Evolutionary conservation across 2,113 vertebrate genomes (phyloP).

Genomic region (Aspidoscelis tigris): DNA sequence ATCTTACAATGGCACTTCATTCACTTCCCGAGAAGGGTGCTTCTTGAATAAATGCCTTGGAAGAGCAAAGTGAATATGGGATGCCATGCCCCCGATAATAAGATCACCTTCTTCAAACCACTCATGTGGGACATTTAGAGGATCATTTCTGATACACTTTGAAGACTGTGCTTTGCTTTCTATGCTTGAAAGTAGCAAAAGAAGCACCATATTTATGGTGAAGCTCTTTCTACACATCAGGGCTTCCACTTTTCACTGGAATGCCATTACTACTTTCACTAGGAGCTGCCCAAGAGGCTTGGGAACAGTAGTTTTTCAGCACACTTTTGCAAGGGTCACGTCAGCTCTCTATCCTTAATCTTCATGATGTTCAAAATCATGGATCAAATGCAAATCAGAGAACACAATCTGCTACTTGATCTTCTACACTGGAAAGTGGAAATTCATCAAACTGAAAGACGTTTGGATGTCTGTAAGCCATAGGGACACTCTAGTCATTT

Average conservation of each 20-base stretch:
- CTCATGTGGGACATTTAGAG: background rate
- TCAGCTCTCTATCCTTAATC: background rate
- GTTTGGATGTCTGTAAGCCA: background rate
- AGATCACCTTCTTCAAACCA: background rate
- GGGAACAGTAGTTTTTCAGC: background rate
- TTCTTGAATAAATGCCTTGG: background rate
- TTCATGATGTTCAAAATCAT: background rate
- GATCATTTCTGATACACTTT: background rate
- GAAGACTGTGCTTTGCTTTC: background rate
- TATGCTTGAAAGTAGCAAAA: background rate
- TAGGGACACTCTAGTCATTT: background rate
- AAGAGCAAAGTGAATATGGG: background rate
- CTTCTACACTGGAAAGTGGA: background rate
- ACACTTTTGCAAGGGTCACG: background rate
- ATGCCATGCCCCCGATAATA: background rate
- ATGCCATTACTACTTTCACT: background rate
- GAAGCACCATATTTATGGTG: background rate
- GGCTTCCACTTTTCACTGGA: background rate
- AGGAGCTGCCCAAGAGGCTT: background rate
- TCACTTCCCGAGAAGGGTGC: background rate
- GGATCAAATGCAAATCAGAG: background rate
- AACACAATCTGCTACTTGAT: background rate
- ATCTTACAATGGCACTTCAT: background rate
- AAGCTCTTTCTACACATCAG: background rate
- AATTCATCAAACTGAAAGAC: background rate